Evolutionary conservation across 2,797 vertebrate species (phyloP).

Genomic region (Sebastes taczanowskii): DNA sequence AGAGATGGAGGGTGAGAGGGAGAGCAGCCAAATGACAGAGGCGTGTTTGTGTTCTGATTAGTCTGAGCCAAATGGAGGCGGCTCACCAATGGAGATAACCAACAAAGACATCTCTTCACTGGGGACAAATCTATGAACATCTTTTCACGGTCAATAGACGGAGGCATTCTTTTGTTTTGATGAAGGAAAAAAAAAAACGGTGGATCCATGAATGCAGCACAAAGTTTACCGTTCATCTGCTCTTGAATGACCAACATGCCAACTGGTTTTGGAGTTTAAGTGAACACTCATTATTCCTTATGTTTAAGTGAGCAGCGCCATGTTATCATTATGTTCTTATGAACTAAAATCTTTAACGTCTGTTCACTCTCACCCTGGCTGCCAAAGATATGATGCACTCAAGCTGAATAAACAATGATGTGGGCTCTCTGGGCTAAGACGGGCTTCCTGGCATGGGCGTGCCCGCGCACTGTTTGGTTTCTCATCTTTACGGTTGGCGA

Average conservation of each 20-base stretch:
- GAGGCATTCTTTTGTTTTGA: slow-evolving; percentile 72
- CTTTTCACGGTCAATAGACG: slow-evolving; percentile 74
- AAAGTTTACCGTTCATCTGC: slow-evolving; percentile 44
- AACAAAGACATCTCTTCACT: slow-evolving; percentile 79
- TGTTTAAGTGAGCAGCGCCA: background rate
- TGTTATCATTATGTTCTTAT: slow-evolving; percentile 50
- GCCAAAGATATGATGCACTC: slow-evolving; percentile 74
- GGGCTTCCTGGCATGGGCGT: slow-evolving; percentile 75
- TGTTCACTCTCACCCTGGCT: slow-evolving; percentile 51
- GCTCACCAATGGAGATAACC: slow-evolving; percentile 77
- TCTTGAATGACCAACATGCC: slow-evolving; percentile 16
- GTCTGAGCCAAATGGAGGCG: slow-evolving; percentile 74
- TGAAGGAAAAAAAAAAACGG: slow-evolving; percentile 26
- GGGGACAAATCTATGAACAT: slow-evolving; percentile 75
- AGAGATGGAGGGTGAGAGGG: slow-evolving; percentile 50
- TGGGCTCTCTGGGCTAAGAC: slow-evolving; percentile 67
- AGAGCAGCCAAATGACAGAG: slow-evolving; percentile 80
- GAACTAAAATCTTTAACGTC: slow-evolving; percentile 47
- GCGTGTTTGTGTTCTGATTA: slow-evolving; percentile 85
- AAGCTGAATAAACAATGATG: slow-evolving; percentile 82
- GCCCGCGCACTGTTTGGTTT: slow-evolving; percentile 58
- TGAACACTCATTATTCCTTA: background rate
- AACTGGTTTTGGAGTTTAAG: slow-evolving; percentile 1
- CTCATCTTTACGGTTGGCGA: slow-evolving; percentile 69
- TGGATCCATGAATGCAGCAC: slow-evolving; percentile 36